Evolutionary conservation across 2,888 invertebrate genomes (phyloP).

Genomic region (Epinotia bilunana): DNA sequence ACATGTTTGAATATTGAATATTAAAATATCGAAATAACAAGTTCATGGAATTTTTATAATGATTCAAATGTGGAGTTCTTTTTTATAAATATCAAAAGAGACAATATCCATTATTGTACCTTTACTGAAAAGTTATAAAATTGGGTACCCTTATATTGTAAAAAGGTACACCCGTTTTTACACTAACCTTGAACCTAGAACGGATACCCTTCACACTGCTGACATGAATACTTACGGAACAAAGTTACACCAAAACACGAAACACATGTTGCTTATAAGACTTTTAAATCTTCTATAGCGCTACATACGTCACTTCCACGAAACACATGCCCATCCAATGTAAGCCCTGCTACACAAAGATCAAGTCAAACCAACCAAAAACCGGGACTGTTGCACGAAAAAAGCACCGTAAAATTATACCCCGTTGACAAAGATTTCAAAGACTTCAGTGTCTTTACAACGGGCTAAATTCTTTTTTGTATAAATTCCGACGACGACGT

Average conservation of each 20-base stretch:
- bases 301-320: background rate
- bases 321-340: constrained; percentile 1
- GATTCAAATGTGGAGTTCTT: background rate
- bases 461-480: constrained; percentile 46
- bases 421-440: constrained; percentile 46
- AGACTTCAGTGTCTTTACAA: constrained; percentile 42
- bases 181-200: background rate
- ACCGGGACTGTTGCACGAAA: constrained; percentile 2
- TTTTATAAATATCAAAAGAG: background rate
- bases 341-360: background rate
- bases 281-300: background rate
- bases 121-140: background rate
- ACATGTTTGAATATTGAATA: background rate
- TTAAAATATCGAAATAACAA: background rate
- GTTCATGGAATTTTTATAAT: background rate
- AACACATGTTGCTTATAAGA: constrained; percentile 23
- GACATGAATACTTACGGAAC: constrained; percentile 20
- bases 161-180: background rate
- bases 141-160: background rate
- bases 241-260: constrained; percentile 16
- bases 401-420: constrained; percentile 44
- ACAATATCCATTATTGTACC: background rate
- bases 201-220: background rate
- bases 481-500: constrained; percentile 42
- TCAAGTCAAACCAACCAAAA: constrained; percentile 4